Base-by-base conservation (phyloP, 2,113 vertebrate genomes). In the Lophius piscatorius region DNA sequence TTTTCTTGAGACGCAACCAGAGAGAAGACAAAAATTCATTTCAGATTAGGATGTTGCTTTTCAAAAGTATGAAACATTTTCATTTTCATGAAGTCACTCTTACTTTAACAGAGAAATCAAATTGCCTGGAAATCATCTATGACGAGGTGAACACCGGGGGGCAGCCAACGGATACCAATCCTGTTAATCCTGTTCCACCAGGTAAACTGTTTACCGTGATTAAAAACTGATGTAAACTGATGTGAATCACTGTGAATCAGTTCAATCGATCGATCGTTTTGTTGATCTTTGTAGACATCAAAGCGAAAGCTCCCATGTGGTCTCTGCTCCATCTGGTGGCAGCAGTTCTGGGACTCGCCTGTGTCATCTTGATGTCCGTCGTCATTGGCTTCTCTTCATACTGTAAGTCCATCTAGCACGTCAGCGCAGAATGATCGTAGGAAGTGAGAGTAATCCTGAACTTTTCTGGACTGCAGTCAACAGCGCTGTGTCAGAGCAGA, bases 341-440 rank as follows among this genome's bases (percentile, higher is more conserved):
- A 14, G 59, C 29, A 3, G 1, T 7, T 64, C 9, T 81, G 24
- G 74, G 47, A 6, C 1, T 82, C 3, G 8, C 55, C 13, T 79
- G 74, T 21, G 1, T 79, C 42, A 0, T 63, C 17, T 12, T 82
- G 74, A 2, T 54, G 46, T 70, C 20, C 1, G 24, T 41, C 28
- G 0, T 77, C 54, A 11, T 79, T 6, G 1, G 8, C 1, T 34
- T 86, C 65, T 10, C 1, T 13, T 3, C 57, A 47, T 41, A 20
- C 7, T 35, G 82, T 84, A 47, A 75, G 84, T 76, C 29, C 8
- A 4, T 22, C 20, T 11, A 1, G n/a, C 23, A 4, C 2, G 23
- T 35, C 9, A 34, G n/a, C 4, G 38, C 4, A 1, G 2, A 26
- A 6, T n/a, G 3, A 18, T 1, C n/a, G 0, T 11, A 22, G 1